Evolutionary conservation across 2,888 invertebrate species (phyloP).

Genomic region (Drosophila vallismaia): DNA sequence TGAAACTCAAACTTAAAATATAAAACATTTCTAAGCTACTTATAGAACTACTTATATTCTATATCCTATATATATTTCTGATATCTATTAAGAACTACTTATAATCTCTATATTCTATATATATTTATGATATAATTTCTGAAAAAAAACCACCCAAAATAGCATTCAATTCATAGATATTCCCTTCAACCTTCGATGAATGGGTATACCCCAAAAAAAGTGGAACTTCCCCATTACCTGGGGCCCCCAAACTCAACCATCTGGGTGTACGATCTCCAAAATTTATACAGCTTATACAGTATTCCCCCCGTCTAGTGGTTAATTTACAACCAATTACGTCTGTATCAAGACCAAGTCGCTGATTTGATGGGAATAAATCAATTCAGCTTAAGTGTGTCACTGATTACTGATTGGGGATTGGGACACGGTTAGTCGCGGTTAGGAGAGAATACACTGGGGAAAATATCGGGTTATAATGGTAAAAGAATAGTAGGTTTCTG

Average conservation of each 20-base stretch:
- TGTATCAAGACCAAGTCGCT: conserved; percentile 72
- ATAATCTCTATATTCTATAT: too few species aligned
- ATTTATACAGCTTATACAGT: conserved; percentile 14
- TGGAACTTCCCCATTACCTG: not conserved
- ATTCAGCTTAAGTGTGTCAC: conserved; percentile 74
- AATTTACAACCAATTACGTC: conserved; percentile 77
- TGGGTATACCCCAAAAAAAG: not conserved
- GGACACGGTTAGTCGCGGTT: conserved; percentile 5
- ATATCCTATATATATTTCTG: too few species aligned
- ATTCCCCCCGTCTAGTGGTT: conserved; percentile 32
- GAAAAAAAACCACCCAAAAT: too few species aligned
- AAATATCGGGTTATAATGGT: not conserved
- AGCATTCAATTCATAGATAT: not conserved
- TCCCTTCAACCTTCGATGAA: not conserved
- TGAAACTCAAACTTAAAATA: too few species aligned
- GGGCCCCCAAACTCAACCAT: not conserved
- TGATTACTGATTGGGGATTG: conserved; percentile 58
- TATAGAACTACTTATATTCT: too few species aligned
- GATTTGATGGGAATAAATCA: conserved; percentile 80
- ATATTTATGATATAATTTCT: too few species aligned
- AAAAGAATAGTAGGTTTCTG: not conserved
- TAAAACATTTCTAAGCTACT: too few species aligned
- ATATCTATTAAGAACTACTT: too few species aligned
- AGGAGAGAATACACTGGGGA: not conserved
- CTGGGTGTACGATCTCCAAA: conserved; percentile 18